Evolutionary conservation across 2,888 invertebrate genomes (phyloP).

Genomic region (Lepidonotus clava): DNA sequence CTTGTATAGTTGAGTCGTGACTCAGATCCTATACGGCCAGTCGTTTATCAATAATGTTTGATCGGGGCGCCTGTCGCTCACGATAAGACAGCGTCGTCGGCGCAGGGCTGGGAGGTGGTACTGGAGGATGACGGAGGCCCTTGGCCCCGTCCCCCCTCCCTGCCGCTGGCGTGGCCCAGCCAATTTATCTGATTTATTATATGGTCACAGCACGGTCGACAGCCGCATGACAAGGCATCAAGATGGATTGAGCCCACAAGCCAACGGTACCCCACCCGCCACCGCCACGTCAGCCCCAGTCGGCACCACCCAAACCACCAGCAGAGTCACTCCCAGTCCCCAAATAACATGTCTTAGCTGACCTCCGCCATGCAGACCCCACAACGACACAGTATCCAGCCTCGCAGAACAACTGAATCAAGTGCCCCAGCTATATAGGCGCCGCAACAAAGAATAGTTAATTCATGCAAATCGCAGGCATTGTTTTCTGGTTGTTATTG

Average conservation of each 20-base stretch:
- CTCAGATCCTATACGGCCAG: not conserved
- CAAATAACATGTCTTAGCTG: too few relatives aligned
- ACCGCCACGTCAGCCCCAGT: not conserved
- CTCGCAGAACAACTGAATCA: too few relatives aligned
- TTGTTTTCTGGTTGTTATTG: not conserved
- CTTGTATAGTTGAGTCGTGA: not conserved
- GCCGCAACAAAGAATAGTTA: too few relatives aligned
- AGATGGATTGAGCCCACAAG: conserved; percentile 8
- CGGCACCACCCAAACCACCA: not conserved
- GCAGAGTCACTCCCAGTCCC: too few relatives aligned
- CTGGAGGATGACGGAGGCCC: not conserved
- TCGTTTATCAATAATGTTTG: conserved; percentile 15
- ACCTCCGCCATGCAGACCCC: not conserved
- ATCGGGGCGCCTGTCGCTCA: not conserved
- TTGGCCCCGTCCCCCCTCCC: not conserved
- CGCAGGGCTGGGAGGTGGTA: not conserved
- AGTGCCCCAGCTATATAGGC: too few relatives aligned
- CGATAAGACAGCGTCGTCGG: not conserved
- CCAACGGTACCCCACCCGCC: not conserved
- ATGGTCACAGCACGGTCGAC: conserved; percentile 16
- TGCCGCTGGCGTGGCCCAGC: not conserved
- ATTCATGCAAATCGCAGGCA: not conserved
- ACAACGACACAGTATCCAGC: too few relatives aligned
- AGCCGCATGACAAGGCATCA: conserved; percentile 28
- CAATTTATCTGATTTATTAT: conserved; percentile 47